Conservation (phyloP, 2,888 invertebrate species). For the Cetonia aurata region DNA sequence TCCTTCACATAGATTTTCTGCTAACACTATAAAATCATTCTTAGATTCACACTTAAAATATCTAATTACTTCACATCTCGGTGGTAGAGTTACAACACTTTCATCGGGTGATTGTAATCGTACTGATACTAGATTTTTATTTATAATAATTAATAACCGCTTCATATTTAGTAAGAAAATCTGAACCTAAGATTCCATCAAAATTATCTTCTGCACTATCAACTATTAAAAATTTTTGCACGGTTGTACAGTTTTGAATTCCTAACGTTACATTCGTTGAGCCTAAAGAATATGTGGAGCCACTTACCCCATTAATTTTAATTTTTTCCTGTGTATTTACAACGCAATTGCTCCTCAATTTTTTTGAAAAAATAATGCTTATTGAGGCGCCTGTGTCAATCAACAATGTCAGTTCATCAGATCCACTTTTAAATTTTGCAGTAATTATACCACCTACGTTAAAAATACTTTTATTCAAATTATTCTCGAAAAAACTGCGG, state of each 20-base stretch:
- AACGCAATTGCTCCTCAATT: not conserved
- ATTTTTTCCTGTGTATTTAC: conserved; percentile 5
- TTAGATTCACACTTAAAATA: not conserved
- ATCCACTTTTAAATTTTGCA: not conserved
- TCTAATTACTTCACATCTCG: conserved; percentile 21
- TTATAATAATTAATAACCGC: not conserved
- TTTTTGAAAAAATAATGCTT: conserved; percentile 8
- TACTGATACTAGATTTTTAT: conserved; percentile 23
- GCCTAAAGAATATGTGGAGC: conserved; percentile 12
- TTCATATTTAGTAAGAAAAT: conserved; percentile 17
- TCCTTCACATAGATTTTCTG: conserved; percentile 15
- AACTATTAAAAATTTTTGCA: conserved; percentile 17
- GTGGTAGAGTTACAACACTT: conserved; percentile 18
- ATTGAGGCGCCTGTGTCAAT: conserved; percentile 20
- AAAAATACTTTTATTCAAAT: not conserved
- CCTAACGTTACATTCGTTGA: not conserved
- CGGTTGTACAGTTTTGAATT: conserved; percentile 12
- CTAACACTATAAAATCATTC: conserved; percentile 10
- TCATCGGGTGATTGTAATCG: conserved; percentile 9
- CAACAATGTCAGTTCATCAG: conserved; percentile 11
- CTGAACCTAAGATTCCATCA: conserved; percentile 21
- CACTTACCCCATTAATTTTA: conserved; percentile 24
- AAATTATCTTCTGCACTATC: conserved; percentile 11
- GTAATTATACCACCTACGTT: not conserved
- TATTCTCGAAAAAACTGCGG: conserved; percentile 25